Evolutionary conservation across 2,113 vertebrate genomes (phyloP), one percentile per base, ranked within the genome.

Genomic region (Passer domesticus): DNA sequence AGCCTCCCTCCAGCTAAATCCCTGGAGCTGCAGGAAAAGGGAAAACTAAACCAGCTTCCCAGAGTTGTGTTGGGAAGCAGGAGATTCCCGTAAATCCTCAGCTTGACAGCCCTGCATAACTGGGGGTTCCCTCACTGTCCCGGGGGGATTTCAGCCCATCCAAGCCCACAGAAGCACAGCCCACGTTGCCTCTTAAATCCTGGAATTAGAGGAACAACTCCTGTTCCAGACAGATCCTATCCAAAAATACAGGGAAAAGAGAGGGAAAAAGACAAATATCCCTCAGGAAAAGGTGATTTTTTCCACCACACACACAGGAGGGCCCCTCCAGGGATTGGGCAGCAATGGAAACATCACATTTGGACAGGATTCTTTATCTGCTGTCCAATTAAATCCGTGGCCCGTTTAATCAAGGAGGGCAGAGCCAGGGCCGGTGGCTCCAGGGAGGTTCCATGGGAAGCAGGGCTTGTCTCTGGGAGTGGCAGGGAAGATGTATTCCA

Each of bases 321-420:
- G 47, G 28, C 60, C 75, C 67, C 4, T 44, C 11, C 35, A 78
- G 79, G 93, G 52, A 63, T 39, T 0, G 0, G 73, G 44, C 87
- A 84, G 73, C 66, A 72, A 84, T 87, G 69, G 84, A 84, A 92
- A 84, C 81, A 47, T 84, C 92, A 82, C 87, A 81, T 81, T 75
- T 17, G 81, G 92, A 72, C 83, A 75, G 83, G 89, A 67, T 75
- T 41, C 60, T 87, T 89, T 43, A 84, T 87, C 91, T 87, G 83
- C 64, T 91, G 69, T 78, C 93, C 87, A 80, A 84, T 94, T 75
- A 89, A 95, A 89, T 79, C 93, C 58, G 13, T 27, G 80, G 77
- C 60, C 52, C 69, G 20, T 95, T 96, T 91, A 87, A 91, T 96
- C 92, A 87, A 84, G 60, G 75, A 67, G 94, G 89, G 67, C 77